Evolutionary conservation across 2,113 vertebrate genomes (phyloP), one percentile per base, ranked within the genome.

Genomic region (Charadrius vociferus): DNA sequence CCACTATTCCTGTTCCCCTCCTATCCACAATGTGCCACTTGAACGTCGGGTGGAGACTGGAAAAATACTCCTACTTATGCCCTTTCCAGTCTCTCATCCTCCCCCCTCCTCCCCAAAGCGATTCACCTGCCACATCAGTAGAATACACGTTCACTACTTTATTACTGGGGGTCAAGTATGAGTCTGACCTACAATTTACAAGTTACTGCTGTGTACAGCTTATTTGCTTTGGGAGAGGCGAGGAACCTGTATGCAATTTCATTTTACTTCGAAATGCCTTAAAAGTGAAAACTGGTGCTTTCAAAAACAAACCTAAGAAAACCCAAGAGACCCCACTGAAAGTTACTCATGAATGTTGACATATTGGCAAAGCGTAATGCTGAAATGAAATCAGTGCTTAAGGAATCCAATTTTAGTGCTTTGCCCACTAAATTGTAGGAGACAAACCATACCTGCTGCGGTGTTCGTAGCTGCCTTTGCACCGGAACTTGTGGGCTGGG

Each of bases 401-500:
- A n/a, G 88, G 34, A 58, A 70, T 3, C 6, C 73, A 41, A 0
- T 1, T 10, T 24, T 1, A 32, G 29, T 10, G 43, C 34, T 79
- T 49, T 26, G 14, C 61, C 49, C 50, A 32, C 50, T 59, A 23
- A 37, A 23, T 0, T 1, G 32, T 22, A 34, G 77, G 36, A 85
- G 49, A 43, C 6, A 61, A 21, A 67, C 21, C 86, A 0, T 98
- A 99, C 99, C 99, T 99, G 98, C 99, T 99, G 91, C 99, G 99
- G 95, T 99, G 99, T 62, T 99, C 99, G 3, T 99, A 99, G 96
- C 96, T 99, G 90, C 99, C 98, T 91, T 99, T 99, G 97, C 99
- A 99, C 45, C 99, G 99, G 98, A 99, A 99, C 97, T 99, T 99
- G 98, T 99, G 99, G 27, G 99, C 99, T 18, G 99, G 99, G 93